Evolutionary conservation across 2,888 invertebrate species (phyloP).

Genomic region (Phymatocera aterrima): DNA sequence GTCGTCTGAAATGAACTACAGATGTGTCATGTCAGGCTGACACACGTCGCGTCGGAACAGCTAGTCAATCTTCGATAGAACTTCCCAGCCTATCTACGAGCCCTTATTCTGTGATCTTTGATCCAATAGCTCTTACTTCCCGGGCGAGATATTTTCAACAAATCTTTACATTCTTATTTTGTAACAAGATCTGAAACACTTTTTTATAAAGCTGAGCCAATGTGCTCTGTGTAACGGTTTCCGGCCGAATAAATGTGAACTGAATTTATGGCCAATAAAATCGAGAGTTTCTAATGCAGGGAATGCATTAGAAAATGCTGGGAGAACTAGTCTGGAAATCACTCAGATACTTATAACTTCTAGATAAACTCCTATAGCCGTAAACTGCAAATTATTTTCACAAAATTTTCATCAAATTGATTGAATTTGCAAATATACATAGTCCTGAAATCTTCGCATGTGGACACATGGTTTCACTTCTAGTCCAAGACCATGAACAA

Average conservation of each 20-base stretch:
- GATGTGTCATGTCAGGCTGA: neutral
- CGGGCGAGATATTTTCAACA: neutral
- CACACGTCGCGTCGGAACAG: neutral
- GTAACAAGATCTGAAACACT: neutral
- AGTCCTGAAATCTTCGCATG: neutral
- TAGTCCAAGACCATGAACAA: neutral
- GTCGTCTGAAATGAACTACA: neutral
- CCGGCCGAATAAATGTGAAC: neutral
- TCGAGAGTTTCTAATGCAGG: no score
- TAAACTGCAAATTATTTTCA: neutral
- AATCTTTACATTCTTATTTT: constrained; percentile 2
- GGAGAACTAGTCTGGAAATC: neutral
- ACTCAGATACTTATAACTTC: neutral
- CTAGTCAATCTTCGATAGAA: constrained; percentile 1
- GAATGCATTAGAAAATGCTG: neutral
- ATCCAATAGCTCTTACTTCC: neutral
- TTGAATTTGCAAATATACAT: no score
- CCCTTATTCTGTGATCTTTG: neutral
- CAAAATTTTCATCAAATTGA: neutral
- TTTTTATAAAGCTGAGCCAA: neutral
- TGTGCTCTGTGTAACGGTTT: neutral
- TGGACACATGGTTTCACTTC: neutral
- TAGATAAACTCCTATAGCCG: neutral
- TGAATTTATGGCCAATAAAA: neutral
- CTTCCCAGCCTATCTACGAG: neutral